These are phyloP conservation scores for Lithophane semibrunnea DNA, from an alignment of 2,888 invertebrate genomes.

Conservation along the genomic window DNA sequence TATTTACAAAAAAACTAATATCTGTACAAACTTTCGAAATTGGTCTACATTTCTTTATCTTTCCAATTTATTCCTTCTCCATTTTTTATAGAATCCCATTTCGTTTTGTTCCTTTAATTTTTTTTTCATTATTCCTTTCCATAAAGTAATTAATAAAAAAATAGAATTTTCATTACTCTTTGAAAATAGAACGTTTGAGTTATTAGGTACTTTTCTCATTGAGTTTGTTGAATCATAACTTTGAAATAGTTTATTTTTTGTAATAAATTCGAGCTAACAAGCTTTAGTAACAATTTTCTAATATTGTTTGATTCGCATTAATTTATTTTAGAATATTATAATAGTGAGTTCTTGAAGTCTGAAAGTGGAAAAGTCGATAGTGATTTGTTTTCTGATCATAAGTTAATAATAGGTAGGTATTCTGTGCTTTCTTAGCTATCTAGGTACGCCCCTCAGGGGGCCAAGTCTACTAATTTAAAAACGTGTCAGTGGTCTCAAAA, in stretches of 20 bases:
- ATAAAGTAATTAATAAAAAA: slow-evolving; percentile 41
- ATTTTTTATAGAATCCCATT: slow-evolving; percentile 8
- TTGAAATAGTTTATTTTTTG: slow-evolving; percentile 30
- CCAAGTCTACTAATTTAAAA: too few species aligned
- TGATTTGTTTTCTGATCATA: background rate
- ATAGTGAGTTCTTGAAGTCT: background rate
- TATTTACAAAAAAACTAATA: background rate
- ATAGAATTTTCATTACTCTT: slow-evolving; percentile 39
- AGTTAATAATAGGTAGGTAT: background rate
- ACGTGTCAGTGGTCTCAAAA: too few species aligned
- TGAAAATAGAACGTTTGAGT: slow-evolving; percentile 31
- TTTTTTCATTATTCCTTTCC: slow-evolving; percentile 30
- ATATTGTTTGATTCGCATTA: slow-evolving; percentile 18
- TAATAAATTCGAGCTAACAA: slow-evolving; percentile 17
- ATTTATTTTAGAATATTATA: background rate
- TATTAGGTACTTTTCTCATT: slow-evolving; percentile 43
- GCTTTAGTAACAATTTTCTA: background rate
- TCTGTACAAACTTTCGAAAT: slow-evolving; percentile 1
- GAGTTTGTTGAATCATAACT: background rate
- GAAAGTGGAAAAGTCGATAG: background rate
- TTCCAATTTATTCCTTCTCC: slow-evolving; percentile 5
- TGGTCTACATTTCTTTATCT: background rate
- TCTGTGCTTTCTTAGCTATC: background rate
- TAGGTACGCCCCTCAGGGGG: background rate
- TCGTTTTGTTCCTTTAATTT: background rate